Evolutionary conservation across 2,113 vertebrate genomes (phyloP), one percentile per base, ranked within the genome.

Genomic region (Eurypyga helias): DNA sequence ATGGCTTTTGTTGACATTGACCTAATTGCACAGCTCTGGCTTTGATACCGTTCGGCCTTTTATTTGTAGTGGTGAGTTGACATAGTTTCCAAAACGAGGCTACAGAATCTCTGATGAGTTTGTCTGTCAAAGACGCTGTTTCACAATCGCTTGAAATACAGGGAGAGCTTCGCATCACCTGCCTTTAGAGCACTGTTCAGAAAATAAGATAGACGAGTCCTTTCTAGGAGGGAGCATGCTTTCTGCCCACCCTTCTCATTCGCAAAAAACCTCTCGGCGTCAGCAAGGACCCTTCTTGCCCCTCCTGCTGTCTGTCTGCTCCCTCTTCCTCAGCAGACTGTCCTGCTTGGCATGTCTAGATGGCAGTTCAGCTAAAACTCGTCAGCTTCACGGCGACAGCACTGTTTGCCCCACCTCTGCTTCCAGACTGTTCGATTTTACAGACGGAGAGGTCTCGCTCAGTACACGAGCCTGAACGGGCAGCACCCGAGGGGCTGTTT

Each of bases 31-130:
- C 6, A 45, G 69, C 73, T 45, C 65, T 65, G 89, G 28, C 77
- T 94, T 69, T 64, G 54, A 16, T 6, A 57, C 16, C 31, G 10
- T 60, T 87, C 15, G 12, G 45, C 52, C 20, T 46, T 24, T 1
- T 38, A 52, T 64, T 57, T 11, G 65, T 80, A 36, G 23, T 49
- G 57, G 36, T 23, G 69, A 84, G 28, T 5, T 95, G 83, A 87
- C 73, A 58, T 72, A 0, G 70, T 89, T 95, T 91, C 45, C 69
- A 80, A 87, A 94, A 91, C 57, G 70, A 93, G 78, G 94, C 84
- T 89, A 85, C 45, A 84, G 65, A 49, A 58, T 45, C 64, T 92
- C 57, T 54, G 80, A 58, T 61, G 3, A 26, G 64, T 60, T 88
- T 70, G 38, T 83, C 1, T 65, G n/a, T 61, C 75, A 58, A 26